These are phyloP conservation scores for Lepidochitona cinerea DNA, from an alignment of 2,888 invertebrate genomes.

Conservation along the genomic window DNA sequence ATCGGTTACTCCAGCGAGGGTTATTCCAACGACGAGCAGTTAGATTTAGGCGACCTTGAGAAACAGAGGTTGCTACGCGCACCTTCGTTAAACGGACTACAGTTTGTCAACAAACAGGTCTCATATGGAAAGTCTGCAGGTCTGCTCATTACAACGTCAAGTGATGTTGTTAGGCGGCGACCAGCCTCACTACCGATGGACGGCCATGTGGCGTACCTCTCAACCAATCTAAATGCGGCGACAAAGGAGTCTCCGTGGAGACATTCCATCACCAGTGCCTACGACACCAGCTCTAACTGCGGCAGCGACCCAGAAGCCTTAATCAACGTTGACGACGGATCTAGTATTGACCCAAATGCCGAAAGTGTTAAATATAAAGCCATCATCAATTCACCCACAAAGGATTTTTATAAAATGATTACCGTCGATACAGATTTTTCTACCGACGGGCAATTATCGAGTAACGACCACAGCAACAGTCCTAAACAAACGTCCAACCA, in stretches of 20 bases:
- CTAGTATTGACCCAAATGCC: neutral
- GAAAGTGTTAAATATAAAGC: neutral
- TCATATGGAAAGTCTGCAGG: neutral
- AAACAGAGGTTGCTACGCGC: neutral
- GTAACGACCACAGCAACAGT: neutral
- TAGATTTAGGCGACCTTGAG: neutral
- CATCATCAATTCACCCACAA: constrained; percentile 10
- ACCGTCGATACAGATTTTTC: constrained; percentile 18
- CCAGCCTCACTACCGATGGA: neutral
- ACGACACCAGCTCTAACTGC: constrained; percentile 21
- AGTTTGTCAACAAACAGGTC: neutral
- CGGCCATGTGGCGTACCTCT: neutral
- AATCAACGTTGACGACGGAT: neutral
- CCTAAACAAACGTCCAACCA: neutral
- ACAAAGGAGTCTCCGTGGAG: constrained; percentile 15
- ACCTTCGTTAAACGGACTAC: neutral
- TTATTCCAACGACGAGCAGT: constrained; percentile 65
- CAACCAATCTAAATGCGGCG: neutral
- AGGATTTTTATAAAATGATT: constrained; percentile 20
- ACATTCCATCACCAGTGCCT: constrained; percentile 39
- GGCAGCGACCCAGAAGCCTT: neutral
- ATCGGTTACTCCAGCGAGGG: constrained; percentile 71
- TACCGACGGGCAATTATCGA: constrained; percentile 4
- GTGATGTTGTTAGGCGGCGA: neutral
- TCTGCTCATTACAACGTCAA: neutral